Evolutionary conservation across 1,140 invertebrate genomes (phyloP).

Genomic region (Ips nitidus): DNA sequence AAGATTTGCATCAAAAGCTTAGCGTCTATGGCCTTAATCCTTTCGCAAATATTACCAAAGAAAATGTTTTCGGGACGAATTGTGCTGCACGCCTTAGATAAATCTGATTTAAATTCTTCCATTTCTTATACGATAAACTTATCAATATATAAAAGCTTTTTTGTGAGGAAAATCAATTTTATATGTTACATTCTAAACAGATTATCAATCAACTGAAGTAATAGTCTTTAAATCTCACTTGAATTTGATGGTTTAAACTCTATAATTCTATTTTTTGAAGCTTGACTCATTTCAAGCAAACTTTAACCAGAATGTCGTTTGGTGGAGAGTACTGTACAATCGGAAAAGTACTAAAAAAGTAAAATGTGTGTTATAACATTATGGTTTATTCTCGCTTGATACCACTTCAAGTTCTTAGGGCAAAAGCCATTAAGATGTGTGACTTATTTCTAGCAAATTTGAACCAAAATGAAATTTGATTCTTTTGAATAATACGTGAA

Average conservation of each 20-base stretch:
- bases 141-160: not conserved
- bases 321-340: no score
- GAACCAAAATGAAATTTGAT: no score
- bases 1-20: not conserved
- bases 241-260: not conserved
- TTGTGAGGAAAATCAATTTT: not conserved
- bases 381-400: no score
- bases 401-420: no score
- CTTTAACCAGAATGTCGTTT: no score
- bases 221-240: not conserved
- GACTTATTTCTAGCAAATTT: no score
- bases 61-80: not conserved
- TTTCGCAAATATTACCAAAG: slow-evolving; percentile 1
- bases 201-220: not conserved
- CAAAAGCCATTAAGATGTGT: no score
- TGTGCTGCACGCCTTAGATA: not conserved
- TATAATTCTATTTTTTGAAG: no score
- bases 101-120: not conserved
- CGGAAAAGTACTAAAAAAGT: no score
- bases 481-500: no score
- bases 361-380: no score
- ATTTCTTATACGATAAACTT: not conserved
- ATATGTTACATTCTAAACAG: not conserved
- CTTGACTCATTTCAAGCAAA: no score
- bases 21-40: not conserved